phyloP scores from a whole-genome alignment of 2,113 vertebrate species.

The Gobio gobio region DNA sequence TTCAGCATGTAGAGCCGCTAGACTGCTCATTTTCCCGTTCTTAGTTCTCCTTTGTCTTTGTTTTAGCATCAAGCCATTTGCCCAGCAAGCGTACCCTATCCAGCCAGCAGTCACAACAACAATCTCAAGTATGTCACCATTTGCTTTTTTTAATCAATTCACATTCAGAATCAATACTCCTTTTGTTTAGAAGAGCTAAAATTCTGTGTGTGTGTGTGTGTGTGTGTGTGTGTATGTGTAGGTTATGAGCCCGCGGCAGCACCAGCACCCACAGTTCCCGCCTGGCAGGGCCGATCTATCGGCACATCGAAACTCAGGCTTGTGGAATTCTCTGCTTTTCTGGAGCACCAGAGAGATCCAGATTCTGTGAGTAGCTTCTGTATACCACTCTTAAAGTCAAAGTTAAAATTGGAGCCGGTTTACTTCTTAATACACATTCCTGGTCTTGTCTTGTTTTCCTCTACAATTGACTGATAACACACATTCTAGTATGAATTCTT shows the following conservation, averaged over 20 bases:
- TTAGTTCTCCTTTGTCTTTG: constrained; percentile 49
- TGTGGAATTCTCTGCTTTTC: constrained; percentile 97
- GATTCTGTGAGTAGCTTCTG: constrained; percentile 82
- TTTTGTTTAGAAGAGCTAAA: not conserved
- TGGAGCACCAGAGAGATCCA: constrained; percentile 95
- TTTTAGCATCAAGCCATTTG: constrained; percentile 94
- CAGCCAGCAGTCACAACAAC: constrained; percentile 93
- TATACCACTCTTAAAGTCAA: not conserved
- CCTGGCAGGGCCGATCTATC: constrained; percentile 97
- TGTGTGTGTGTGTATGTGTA: constrained; percentile 63
- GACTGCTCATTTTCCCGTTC: constrained; percentile 20
- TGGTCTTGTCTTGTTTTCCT: not conserved
- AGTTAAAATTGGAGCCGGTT: not conserved
- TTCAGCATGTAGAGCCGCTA: constrained; percentile 6
- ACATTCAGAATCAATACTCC: not conserved
- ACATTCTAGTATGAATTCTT: not conserved
- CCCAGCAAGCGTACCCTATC: constrained; percentile 93
- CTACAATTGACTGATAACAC: not conserved
- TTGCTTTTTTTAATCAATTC: not conserved
- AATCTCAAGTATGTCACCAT: constrained; percentile 87
- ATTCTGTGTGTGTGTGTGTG: not conserved
- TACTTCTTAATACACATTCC: not conserved
- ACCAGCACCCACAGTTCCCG: constrained; percentile 90
- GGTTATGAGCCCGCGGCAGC: constrained; percentile 90
- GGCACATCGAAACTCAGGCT: constrained; percentile 96